phyloP scores from a whole-genome alignment of 2,888 invertebrate genomes.

The Sphaerolaimus hirsutus region DNA sequence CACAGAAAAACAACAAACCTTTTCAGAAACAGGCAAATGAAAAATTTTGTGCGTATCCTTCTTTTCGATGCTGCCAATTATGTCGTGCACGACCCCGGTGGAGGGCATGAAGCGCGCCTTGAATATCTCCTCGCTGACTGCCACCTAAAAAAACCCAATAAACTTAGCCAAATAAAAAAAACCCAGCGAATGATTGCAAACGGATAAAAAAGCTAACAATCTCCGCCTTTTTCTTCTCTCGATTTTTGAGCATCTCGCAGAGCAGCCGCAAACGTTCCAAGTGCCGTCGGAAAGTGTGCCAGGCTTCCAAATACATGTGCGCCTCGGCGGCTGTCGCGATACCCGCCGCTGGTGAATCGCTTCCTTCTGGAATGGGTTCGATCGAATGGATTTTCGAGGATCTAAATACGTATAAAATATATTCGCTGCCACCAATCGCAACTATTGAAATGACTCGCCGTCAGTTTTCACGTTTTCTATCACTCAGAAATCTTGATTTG shows the following conservation, averaged over 20 bases:
- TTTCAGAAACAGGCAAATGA: constrained; percentile 1
- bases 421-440: too few relatives aligned
- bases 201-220: too few relatives aligned
- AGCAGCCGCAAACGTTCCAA: constrained; percentile 68
- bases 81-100: constrained; percentile 5
- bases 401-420: too few relatives aligned
- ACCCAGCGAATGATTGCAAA: too few relatives aligned
- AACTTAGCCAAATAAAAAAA: not conserved
- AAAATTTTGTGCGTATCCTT: constrained; percentile 8
- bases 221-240: constrained; percentile 78
- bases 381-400: too few relatives aligned
- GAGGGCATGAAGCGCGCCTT: not conserved
- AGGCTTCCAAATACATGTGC: too few relatives aligned
- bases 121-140: not conserved
- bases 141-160: not conserved
- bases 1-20: not conserved
- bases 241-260: constrained; percentile 75
- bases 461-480: too few relatives aligned
- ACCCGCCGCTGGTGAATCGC: not conserved
- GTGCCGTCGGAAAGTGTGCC: constrained; percentile 73
- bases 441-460: too few relatives aligned
- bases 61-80: constrained; percentile 7
- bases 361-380: not conserved
- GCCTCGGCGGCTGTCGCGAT: not conserved
- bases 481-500: too few relatives aligned